phyloP scores from a whole-genome alignment of 2,797 vertebrate species.

The Chaunax sp. region DNA sequence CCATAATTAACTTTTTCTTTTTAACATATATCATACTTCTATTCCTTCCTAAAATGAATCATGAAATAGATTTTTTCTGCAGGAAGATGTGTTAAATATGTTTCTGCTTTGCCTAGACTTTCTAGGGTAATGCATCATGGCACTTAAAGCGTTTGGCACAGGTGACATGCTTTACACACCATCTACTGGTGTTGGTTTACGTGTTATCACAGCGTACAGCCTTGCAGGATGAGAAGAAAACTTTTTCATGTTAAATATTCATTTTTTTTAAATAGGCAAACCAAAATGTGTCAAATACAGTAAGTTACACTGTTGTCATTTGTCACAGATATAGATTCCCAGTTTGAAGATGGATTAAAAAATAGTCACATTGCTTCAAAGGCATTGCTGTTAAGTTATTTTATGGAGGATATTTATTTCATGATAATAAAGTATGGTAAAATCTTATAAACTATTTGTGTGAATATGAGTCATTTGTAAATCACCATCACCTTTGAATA shows the following conservation, averaged over 20 bases:
- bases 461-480: too few species aligned
- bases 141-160: slow-evolving; percentile 54
- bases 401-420: too few species aligned
- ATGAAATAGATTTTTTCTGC: slow-evolving; percentile 30
- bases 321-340: slow-evolving; percentile 4
- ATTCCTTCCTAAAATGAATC: neutral
- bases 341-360: neutral
- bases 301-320: slow-evolving; percentile 8
- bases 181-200: slow-evolving; percentile 33
- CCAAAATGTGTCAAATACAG: slow-evolving; percentile 28
- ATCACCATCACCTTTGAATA: too few species aligned
- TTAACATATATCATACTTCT: too few species aligned
- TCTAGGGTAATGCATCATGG: slow-evolving; percentile 46
- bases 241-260: neutral
- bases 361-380: neutral
- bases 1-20: neutral
- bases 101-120: slow-evolving; percentile 15
- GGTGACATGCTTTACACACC: slow-evolving; percentile 44
- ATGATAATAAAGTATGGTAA: too few species aligned
- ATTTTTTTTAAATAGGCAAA: neutral
- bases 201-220: slow-evolving; percentile 3
- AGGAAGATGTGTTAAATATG: slow-evolving; percentile 19
- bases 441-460: too few species aligned
- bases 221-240: slow-evolving; percentile 16
- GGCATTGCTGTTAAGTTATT: too few species aligned